Percentiles rank a stretch among this genome's conserved stretches.
These are phyloP conservation scores for Hippolais icterina DNA, from an alignment of 2,113 vertebrate species.

Conservation along the genomic window DNA sequence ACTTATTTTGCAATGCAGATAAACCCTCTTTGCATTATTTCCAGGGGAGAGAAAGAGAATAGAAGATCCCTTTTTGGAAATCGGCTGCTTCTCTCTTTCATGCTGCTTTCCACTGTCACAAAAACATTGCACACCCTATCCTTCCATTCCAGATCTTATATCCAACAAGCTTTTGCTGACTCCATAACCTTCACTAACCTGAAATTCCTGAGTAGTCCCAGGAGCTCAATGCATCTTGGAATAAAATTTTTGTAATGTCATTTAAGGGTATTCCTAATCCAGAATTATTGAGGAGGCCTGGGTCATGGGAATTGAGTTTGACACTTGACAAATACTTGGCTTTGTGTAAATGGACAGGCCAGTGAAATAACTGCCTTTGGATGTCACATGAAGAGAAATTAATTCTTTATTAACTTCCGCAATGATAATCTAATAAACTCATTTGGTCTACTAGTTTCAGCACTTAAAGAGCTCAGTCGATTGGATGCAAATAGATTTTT, in stretches of 20 bases:
- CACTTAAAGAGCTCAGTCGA: slow-evolving; percentile 73
- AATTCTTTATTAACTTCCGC: slow-evolving; percentile 95
- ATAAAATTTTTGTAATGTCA: slow-evolving; percentile 99
- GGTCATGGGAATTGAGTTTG: slow-evolving; percentile 83
- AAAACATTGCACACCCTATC: not conserved
- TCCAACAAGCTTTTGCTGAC: slow-evolving; percentile 78
- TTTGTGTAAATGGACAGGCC: slow-evolving; percentile 95
- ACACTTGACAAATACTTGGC: slow-evolving; percentile 97
- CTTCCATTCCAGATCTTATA: slow-evolving; percentile 40
- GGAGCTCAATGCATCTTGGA: slow-evolving; percentile 87
- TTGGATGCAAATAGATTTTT: slow-evolving; percentile 77
- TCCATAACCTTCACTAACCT: slow-evolving; percentile 80
- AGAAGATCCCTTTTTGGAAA: slow-evolving; percentile 16
- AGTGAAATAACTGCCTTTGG: slow-evolving; percentile 83
- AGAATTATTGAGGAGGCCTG: slow-evolving; percentile 89
- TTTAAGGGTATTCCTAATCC: slow-evolving; percentile 90
- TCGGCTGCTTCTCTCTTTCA: not conserved
- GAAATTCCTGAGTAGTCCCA: slow-evolving; percentile 85
- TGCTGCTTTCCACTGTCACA: not conserved
- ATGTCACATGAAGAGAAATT: slow-evolving; percentile 90
- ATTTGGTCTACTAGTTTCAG: slow-evolving; percentile 80
- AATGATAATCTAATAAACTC: slow-evolving; percentile 91
- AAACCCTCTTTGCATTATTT: slow-evolving; percentile 40
- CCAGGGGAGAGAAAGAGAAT: slow-evolving; percentile 4
- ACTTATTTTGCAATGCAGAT: slow-evolving; percentile 49